phyloP scores from a whole-genome alignment of 2,888 invertebrate genomes.

The Danaus chrysippus region DNA sequence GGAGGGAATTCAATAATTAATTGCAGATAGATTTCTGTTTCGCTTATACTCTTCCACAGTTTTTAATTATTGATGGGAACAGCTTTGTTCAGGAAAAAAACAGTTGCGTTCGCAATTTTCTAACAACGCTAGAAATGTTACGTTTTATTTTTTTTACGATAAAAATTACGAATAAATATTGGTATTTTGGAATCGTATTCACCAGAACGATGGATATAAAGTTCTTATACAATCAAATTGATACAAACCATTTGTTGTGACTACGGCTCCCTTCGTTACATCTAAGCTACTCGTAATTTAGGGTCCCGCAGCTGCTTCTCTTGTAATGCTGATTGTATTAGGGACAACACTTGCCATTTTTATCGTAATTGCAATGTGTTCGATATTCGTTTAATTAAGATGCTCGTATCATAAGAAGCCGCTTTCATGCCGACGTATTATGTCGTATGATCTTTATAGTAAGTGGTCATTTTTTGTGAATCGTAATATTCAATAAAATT shows the following conservation, averaged over 20 bases:
- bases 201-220: neutral
- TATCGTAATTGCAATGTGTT: slow-evolving; percentile 41
- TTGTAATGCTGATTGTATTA: slow-evolving; percentile 76
- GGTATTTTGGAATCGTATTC: too few species aligned
- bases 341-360: slow-evolving; percentile 57
- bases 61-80: slow-evolving; percentile 1
- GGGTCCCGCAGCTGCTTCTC: slow-evolving; percentile 70
- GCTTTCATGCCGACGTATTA: too few species aligned
- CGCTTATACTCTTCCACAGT: slow-evolving; percentile 4
- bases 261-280: slow-evolving; percentile 56
- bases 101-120: neutral
- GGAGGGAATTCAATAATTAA: slow-evolving; percentile 21
- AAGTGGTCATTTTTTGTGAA: too few species aligned
- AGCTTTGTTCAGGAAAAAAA: neutral
- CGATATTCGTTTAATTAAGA: slow-evolving; percentile 8
- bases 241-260: slow-evolving; percentile 16
- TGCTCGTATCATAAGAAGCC: neutral
- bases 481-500: too few species aligned
- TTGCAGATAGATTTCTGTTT: slow-evolving; percentile 5
- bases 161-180: neutral
- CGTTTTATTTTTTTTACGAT: neutral
- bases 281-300: slow-evolving; percentile 68
- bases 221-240: slow-evolving; percentile 9
- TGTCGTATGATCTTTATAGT: too few species aligned
- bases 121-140: neutral